These are phyloP conservation scores for Alviniconcha strummeri DNA, from an alignment of 2,888 invertebrate genomes.

Conservation along the genomic window DNA sequence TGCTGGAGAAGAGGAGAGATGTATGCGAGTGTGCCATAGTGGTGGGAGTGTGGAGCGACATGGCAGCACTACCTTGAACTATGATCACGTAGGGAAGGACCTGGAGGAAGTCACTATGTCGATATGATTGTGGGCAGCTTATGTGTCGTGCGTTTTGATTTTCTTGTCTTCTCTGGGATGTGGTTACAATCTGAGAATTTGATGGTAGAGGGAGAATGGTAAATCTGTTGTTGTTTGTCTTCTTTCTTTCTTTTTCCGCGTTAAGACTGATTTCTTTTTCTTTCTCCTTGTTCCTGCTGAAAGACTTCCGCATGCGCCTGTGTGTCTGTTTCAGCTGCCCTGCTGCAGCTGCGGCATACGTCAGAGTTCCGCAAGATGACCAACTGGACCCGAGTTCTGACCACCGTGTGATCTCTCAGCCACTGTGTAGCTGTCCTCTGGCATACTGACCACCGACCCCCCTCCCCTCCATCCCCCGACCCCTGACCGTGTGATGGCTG, in stretches of 20 bases:
- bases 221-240: not conserved
- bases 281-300: not conserved
- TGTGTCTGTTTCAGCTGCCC: slow-evolving; percentile 44
- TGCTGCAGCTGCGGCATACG: slow-evolving; percentile 46
- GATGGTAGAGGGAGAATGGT: not conserved
- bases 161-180: not conserved
- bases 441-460: not conserved
- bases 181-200: not conserved
- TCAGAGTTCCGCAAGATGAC: slow-evolving; percentile 46
- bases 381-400: slow-evolving; percentile 36
- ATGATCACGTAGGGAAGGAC: no score
- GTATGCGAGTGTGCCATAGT: no score
- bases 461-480: not conserved
- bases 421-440: not conserved
- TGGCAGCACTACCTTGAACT: no score
- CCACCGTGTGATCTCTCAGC: slow-evolving; percentile 1
- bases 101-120: no score
- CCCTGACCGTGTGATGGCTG: not conserved
- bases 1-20: not conserved
- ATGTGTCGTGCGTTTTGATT: no score
- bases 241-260: not conserved
- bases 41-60: no score
- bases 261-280: not conserved
- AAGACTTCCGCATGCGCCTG: not conserved
- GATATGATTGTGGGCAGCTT: no score